A percentile compares a stretch with the other conserved stretches of the same genome.
phyloP scores from a whole-genome alignment of 64 coral and sea anemone species.

The Exaiptasia diaphana region DNA sequence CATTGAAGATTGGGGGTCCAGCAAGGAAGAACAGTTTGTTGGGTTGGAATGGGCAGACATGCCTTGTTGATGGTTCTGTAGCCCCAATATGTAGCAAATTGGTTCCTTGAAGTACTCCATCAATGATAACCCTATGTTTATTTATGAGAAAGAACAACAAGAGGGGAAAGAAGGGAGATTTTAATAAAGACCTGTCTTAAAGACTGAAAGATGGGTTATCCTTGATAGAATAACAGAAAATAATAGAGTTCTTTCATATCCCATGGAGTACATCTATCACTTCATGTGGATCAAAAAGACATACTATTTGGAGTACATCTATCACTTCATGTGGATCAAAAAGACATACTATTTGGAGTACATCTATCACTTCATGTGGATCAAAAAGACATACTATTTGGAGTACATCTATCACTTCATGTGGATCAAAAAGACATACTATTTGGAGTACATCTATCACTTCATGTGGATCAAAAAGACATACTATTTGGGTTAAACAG shows the following conservation, averaged over 20 bases:
- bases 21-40: slow-evolving; percentile 69
- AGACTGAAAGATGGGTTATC: slow-evolving; percentile 40
- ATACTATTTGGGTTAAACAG: too few relatives aligned
- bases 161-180: slow-evolving; percentile 91
- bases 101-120: slow-evolving; percentile 97
- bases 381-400: too few relatives aligned
- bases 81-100: slow-evolving; percentile 60
- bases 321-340: too few relatives aligned
- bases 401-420: too few relatives aligned
- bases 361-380: too few relatives aligned
- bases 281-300: too few relatives aligned
- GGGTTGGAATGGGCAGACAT: slow-evolving; percentile 72
- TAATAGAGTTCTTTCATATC: slow-evolving; percentile 5
- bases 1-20: slow-evolving; percentile 53
- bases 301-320: too few relatives aligned
- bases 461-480: too few relatives aligned
- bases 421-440: too few relatives aligned
- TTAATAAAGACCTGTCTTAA: slow-evolving; percentile 42
- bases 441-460: too few relatives aligned
- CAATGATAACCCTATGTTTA: slow-evolving; percentile 85
- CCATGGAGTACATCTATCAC: too few relatives aligned
- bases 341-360: too few relatives aligned
- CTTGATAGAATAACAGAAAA: not conserved
- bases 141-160: slow-evolving; percentile 94
- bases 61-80: slow-evolving; percentile 80